phyloP scores from a whole-genome alignment of 2,797 vertebrate genomes.

The Cyprinella venusta region DNA sequence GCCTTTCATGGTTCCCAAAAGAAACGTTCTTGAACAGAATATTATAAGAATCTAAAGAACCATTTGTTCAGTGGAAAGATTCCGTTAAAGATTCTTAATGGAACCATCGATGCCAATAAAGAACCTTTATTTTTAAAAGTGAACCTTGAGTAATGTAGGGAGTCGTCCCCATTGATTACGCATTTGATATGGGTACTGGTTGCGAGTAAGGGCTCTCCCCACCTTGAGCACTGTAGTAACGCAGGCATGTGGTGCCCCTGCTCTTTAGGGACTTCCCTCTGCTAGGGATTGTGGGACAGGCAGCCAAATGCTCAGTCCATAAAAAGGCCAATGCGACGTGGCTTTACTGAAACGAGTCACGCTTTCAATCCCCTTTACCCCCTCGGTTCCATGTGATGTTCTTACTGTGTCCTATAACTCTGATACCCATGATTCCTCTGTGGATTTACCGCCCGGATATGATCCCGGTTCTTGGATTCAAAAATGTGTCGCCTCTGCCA shows the following conservation, averaged over 20 bases:
- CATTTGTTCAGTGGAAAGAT: background rate
- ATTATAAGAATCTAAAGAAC: background rate
- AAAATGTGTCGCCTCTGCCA: slow-evolving; percentile 30
- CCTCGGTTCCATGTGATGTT: slow-evolving; percentile 52
- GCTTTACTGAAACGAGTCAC: slow-evolving; percentile 54
- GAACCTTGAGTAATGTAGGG: slow-evolving; percentile 4
- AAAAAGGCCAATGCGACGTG: slow-evolving; percentile 23
- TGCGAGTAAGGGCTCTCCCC: slow-evolving; percentile 22
- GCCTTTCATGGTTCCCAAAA: background rate
- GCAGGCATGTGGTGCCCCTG: slow-evolving; percentile 15
- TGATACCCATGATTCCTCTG: slow-evolving; percentile 43
- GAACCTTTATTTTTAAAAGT: background rate
- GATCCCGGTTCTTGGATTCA: slow-evolving; percentile 7
- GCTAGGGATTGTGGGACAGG: slow-evolving; percentile 27
- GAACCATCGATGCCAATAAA: background rate
- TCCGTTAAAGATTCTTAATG: background rate
- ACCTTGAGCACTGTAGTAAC: slow-evolving; percentile 13
- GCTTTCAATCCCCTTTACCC: slow-evolving; percentile 59
- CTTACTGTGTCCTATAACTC: slow-evolving; percentile 37
- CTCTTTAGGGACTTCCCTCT: slow-evolving; percentile 30
- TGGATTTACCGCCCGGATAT: slow-evolving; percentile 41
- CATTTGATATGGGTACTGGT: background rate
- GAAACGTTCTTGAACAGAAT: background rate
- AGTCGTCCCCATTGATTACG: background rate
- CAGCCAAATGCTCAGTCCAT: slow-evolving; percentile 40